Evolutionary conservation across 2,797 vertebrate genomes (phyloP).

Genomic region (Notolepis coatsorum): DNA sequence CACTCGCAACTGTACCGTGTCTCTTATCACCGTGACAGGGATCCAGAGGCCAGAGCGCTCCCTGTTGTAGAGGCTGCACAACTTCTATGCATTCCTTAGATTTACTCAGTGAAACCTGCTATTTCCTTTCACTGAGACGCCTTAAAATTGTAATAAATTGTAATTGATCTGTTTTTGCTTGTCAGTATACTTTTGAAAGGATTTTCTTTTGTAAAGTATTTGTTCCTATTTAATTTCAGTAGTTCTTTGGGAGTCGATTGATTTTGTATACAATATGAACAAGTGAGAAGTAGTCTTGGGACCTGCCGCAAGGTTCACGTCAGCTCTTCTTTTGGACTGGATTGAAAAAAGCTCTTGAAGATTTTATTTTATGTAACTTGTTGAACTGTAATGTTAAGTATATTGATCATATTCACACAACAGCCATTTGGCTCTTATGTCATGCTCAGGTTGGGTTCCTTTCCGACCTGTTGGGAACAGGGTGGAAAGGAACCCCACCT

Average conservation of each 20-base stretch:
- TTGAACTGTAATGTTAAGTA: background rate
- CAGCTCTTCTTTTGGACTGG: background rate
- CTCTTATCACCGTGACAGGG: no score
- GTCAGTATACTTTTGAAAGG: constrained; percentile 8
- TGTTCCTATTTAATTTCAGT: constrained; percentile 47
- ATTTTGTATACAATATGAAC: constrained; percentile 47
- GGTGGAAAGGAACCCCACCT: no score
- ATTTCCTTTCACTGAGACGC: constrained; percentile 35
- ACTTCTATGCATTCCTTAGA: constrained; percentile 64
- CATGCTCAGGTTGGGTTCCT: background rate
- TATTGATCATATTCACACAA: background rate
- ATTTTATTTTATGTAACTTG: constrained; percentile 1
- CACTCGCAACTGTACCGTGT: no score
- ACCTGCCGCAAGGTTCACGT: constrained; percentile 32
- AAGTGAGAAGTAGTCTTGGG: constrained; percentile 37
- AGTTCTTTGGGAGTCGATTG: constrained; percentile 8
- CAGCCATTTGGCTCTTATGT: background rate
- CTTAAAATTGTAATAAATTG: constrained; percentile 44
- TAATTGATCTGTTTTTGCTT: constrained; percentile 27
- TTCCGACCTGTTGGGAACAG: constrained; percentile 35
- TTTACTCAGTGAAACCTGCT: constrained; percentile 30
- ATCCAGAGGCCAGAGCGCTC: no score
- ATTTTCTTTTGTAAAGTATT: constrained; percentile 47
- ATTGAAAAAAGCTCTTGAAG: constrained; percentile 22
- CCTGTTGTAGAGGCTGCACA: constrained; percentile 27